These are phyloP conservation scores for Metopolophium dirhodum DNA, from an alignment of 1,140 invertebrate genomes.

Conservation along the genomic window DNA sequence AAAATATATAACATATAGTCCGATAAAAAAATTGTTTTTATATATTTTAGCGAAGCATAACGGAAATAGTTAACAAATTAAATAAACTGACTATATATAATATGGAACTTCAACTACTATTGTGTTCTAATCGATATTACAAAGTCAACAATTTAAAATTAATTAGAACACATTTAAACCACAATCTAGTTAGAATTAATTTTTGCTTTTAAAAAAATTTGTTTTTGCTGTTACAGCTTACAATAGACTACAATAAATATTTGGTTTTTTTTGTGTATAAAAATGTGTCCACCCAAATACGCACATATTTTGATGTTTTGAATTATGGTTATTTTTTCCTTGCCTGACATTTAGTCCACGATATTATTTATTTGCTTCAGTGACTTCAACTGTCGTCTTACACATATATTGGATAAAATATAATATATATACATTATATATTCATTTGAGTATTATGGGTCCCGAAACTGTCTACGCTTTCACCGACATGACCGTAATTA, in stretches of 20 bases:
- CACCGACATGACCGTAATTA: constrained; percentile 50
- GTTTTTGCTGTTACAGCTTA: background rate
- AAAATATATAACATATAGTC: background rate
- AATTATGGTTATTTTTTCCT: background rate
- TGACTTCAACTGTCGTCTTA: constrained; percentile 10
- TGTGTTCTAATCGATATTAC: background rate
- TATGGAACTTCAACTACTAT: too few relatives aligned
- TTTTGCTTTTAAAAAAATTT: too few relatives aligned
- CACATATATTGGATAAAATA: background rate
- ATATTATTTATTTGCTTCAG: constrained; percentile 29
- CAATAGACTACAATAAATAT: background rate
- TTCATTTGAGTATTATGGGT: constrained; percentile 20
- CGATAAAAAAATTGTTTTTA: background rate
- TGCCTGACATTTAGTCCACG: background rate
- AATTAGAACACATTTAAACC: background rate
- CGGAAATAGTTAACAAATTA: too few relatives aligned
- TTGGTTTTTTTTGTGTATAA: background rate
- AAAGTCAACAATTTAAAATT: background rate
- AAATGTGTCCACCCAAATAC: background rate
- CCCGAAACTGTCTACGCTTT: constrained; percentile 46
- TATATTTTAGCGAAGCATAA: too few relatives aligned
- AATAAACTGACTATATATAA: too few relatives aligned
- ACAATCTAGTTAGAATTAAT: background rate
- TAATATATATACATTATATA: background rate
- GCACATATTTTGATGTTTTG: background rate